Evolutionary conservation across 64 coral and sea anemone species (phyloP).

Genomic region (Montipora efflorescens): DNA sequence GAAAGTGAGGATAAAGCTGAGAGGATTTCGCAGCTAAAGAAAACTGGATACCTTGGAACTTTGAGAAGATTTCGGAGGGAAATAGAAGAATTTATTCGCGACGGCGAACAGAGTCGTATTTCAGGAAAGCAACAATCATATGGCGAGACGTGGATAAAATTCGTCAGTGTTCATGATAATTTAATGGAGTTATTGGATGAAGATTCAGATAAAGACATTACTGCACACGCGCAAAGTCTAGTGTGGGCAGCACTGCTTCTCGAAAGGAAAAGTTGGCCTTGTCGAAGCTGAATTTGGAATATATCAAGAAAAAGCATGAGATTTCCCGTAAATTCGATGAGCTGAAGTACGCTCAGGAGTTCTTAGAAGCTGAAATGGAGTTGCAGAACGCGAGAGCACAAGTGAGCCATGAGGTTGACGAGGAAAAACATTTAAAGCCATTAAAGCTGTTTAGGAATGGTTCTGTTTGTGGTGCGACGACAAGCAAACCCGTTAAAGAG

Average conservation of each 20-base stretch:
- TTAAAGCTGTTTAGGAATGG: neutral
- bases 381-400: neutral
- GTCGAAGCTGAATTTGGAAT: constrained; percentile 45
- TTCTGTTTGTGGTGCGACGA: neutral
- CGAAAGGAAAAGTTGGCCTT: constrained; percentile 50
- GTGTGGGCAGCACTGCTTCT: neutral
- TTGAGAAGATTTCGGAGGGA: neutral
- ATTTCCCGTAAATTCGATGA: constrained; percentile 1
- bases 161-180: constrained; percentile 1
- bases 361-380: constrained; percentile 47
- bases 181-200: constrained; percentile 12
- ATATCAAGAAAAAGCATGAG: constrained; percentile 51
- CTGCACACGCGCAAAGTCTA: neutral
- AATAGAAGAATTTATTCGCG: neutral
- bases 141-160: constrained; percentile 48
- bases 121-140: constrained; percentile 18
- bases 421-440: neutral
- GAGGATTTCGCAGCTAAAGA: neutral
- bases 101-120: neutral
- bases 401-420: neutral
- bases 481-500: no score
- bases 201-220: no score
- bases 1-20: constrained; percentile 1
- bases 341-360: constrained; percentile 17
- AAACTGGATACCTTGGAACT: neutral